These are phyloP conservation scores for Lethrus apterus DNA, from an alignment of 1,140 invertebrate species.

Conservation along the genomic window DNA sequence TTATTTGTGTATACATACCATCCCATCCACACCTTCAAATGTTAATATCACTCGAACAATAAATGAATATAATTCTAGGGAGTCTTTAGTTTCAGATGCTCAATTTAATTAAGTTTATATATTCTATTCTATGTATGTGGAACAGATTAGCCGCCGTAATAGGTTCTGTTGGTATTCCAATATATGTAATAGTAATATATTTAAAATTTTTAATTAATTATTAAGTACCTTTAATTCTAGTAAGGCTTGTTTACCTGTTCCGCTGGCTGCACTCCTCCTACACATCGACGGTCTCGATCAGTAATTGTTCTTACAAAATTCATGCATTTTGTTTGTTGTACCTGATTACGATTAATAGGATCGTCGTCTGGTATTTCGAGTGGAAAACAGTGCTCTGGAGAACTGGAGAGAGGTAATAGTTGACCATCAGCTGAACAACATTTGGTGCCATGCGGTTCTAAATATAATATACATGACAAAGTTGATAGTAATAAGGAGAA, in stretches of 20 bases:
- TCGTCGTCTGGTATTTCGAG: constrained; percentile 78
- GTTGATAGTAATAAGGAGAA: background rate
- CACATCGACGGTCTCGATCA: constrained; percentile 60
- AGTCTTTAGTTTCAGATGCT: too few species aligned
- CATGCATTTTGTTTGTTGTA: constrained; percentile 64
- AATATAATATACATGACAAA: constrained; percentile 13
- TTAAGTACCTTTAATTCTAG: too few species aligned
- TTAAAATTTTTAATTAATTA: too few species aligned
- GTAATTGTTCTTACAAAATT: constrained; percentile 78
- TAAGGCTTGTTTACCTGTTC: constrained; percentile 72
- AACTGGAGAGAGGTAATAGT: constrained; percentile 43
- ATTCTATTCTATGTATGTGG: too few species aligned
- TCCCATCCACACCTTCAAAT: too few species aligned
- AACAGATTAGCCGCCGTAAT: too few species aligned
- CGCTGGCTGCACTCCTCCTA: constrained; percentile 52
- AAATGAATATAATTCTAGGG: too few species aligned
- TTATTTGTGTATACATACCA: too few species aligned
- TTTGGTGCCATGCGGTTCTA: constrained; percentile 56
- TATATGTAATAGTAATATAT: too few species aligned
- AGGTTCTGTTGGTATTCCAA: too few species aligned
- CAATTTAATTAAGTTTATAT: too few species aligned
- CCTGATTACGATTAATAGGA: constrained; percentile 63
- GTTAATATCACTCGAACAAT: too few species aligned
- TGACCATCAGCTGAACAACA: constrained; percentile 65
- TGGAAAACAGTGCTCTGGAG: constrained; percentile 66